Conservation (phyloP, 2,113 vertebrate genomes). For the Ictalurus punctatus region DNA sequence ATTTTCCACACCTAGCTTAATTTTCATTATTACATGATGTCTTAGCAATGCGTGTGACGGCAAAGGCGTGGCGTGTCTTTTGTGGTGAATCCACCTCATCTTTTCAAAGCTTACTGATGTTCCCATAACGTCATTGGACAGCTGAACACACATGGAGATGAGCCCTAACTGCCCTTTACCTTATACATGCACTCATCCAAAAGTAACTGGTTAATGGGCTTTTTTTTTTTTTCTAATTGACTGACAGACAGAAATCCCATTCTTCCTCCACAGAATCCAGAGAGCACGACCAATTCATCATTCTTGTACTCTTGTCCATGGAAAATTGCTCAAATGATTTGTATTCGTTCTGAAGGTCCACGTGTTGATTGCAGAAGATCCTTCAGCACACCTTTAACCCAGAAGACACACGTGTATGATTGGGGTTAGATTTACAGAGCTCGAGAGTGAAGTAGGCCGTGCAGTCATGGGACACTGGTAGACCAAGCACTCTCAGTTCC, state of each 20-base stretch:
- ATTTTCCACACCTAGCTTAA: not conserved
- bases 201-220: too few species aligned
- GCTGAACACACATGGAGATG: not conserved
- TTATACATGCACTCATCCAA: not conserved
- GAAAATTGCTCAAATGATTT: not conserved
- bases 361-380: not conserved
- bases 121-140: not conserved
- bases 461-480: slow-evolving; percentile 33
- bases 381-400: not conserved
- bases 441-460: slow-evolving; percentile 27
- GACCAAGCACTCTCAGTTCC: slow-evolving; percentile 26
- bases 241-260: not conserved
- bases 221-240: not conserved
- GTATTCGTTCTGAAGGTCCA: not conserved
- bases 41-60: not conserved
- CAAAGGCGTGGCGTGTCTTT: not conserved
- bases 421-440: slow-evolving; percentile 3
- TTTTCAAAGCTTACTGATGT: not conserved
- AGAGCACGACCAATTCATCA: not conserved
- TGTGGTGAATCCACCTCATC: not conserved
- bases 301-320: not conserved
- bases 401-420: not conserved
- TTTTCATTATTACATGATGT: not conserved
- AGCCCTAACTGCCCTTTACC: not conserved
- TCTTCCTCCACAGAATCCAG: not conserved